Evolutionary conservation across 1,140 invertebrate species (phyloP).

Genomic region (Penaeus vannamei): DNA sequence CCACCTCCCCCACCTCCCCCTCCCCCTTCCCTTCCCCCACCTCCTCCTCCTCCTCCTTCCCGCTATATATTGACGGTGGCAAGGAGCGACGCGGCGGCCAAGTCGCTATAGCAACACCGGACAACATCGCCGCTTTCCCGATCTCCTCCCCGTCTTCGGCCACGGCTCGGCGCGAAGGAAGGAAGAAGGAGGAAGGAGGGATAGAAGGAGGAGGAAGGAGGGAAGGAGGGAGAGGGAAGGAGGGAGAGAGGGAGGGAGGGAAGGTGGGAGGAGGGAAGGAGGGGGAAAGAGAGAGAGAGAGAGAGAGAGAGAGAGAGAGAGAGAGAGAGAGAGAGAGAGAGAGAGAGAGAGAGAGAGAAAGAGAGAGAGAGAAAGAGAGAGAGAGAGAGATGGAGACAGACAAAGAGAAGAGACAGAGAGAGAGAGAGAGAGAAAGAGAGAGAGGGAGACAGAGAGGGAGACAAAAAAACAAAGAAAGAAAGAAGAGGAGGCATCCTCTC

Average conservation of each 20-base stretch:
- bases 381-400: background rate
- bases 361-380: background rate
- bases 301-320: background rate
- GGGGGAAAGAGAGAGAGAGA: background rate
- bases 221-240: background rate
- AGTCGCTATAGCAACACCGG: conserved; percentile 63
- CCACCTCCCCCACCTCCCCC: too few species aligned
- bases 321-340: background rate
- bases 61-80: conserved; percentile 50
- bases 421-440: background rate
- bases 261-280: background rate
- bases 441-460: background rate
- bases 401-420: too few species aligned
- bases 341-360: background rate
- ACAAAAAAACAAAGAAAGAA: background rate
- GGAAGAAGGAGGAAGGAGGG: background rate
- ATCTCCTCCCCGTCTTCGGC: background rate
- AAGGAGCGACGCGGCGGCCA: conserved; percentile 34
- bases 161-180: background rate
- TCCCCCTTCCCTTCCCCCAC: background rate
- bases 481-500: background rate
- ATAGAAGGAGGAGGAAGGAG: too few species aligned
- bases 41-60: conserved; percentile 36
- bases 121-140: conserved; percentile 41
- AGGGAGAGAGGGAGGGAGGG: background rate